These are phyloP conservation scores for Eilema griseolum DNA, from an alignment of 2,888 invertebrate genomes.

Conservation along the genomic window DNA sequence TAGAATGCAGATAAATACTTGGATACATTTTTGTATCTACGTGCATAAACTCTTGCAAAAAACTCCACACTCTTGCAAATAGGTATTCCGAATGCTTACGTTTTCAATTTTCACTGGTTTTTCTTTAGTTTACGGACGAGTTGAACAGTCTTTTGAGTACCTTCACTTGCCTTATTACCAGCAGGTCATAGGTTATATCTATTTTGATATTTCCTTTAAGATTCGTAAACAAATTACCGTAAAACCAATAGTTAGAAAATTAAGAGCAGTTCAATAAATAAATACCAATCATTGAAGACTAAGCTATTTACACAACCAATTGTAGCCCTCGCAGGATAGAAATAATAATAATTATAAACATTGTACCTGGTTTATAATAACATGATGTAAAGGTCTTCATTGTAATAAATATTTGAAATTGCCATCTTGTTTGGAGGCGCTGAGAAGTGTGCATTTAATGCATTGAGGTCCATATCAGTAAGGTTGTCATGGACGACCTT, in stretches of 20 bases:
- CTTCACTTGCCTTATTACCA: too few species aligned
- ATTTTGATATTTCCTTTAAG: neutral
- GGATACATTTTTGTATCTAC: neutral
- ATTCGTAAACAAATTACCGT: neutral
- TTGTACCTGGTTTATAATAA: constrained; percentile 86
- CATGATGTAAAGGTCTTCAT: constrained; percentile 80
- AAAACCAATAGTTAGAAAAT: neutral
- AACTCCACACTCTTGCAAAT: too few species aligned
- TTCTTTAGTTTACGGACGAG: too few species aligned
- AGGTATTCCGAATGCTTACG: too few species aligned
- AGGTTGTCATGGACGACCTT: too few species aligned
- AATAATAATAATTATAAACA: constrained; percentile 73
- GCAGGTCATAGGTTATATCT: too few species aligned
- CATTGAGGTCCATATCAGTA: too few species aligned
- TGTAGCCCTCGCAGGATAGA: constrained; percentile 61
- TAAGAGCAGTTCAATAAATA: too few species aligned
- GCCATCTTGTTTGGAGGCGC: constrained; percentile 57
- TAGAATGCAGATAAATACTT: neutral
- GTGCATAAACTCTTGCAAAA: neutral
- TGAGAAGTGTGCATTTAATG: too few species aligned
- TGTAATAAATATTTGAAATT: constrained; percentile 86
- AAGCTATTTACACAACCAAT: constrained; percentile 35
- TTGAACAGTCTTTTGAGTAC: too few species aligned
- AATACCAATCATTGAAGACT: neutral
- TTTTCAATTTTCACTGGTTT: too few species aligned